Conservation (phyloP, 2,113 vertebrate genomes). For the Anoplopoma fimbria region DNA sequence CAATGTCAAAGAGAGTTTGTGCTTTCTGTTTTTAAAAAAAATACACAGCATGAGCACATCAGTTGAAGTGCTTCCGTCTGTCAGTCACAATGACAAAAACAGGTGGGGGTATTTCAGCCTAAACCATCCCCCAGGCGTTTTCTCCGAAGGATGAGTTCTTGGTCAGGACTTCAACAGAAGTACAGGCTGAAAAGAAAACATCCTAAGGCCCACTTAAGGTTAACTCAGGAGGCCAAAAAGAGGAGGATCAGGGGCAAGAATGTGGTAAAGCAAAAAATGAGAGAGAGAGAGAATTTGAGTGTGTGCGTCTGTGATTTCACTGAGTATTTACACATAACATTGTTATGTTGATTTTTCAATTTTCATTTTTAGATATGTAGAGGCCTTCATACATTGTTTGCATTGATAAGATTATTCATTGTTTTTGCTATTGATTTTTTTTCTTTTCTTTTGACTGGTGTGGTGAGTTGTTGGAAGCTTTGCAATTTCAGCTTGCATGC, state of each 20-base stretch:
- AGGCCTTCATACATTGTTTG: conserved; percentile 52
- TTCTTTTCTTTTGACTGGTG: conserved; percentile 32
- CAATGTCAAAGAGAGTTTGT: conserved; percentile 5
- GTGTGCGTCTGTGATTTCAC: conserved; percentile 70
- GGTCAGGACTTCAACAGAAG: not conserved
- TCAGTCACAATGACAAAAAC: conserved; percentile 18
- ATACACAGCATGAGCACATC: not conserved
- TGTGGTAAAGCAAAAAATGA: conserved; percentile 2
- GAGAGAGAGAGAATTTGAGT: conserved; percentile 35
- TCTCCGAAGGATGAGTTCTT: not conserved
- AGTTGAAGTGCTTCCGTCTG: not conserved
- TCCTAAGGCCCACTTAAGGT: conserved; percentile 1
- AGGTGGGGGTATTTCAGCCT: not conserved
- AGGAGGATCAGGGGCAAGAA: conserved; percentile 20
- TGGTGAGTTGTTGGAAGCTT: conserved; percentile 52
- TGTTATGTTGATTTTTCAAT: conserved; percentile 50
- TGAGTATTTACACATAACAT: conserved; percentile 64
- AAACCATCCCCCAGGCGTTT: conserved; percentile 12
- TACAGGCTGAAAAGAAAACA: not conserved
- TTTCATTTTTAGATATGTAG: conserved; percentile 45
- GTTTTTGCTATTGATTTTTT: conserved; percentile 28
- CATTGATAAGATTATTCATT: conserved; percentile 39
- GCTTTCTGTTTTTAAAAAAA: not conserved
- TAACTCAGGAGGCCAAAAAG: conserved; percentile 34
- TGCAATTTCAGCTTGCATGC: conserved; percentile 31